Conservation (phyloP, 2,888 invertebrate genomes). For the Ormyrus rosae region DNA sequence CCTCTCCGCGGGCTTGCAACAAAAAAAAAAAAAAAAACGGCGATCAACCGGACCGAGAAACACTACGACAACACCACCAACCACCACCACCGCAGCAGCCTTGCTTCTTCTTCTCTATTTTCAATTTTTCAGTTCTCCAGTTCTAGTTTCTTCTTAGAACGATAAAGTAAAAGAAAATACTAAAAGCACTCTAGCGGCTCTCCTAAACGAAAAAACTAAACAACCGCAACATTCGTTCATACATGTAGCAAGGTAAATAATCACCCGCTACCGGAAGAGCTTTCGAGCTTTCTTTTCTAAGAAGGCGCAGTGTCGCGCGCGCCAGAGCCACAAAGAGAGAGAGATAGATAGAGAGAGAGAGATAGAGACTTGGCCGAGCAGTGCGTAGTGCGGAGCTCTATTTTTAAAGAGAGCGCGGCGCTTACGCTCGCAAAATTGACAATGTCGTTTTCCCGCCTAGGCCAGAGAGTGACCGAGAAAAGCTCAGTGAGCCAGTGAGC, state of each 20-base stretch:
- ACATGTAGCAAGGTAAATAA: slow-evolving; percentile 77
- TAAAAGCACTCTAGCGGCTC: slow-evolving; percentile 73
- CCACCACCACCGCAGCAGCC: too few relatives aligned
- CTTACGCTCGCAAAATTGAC: slow-evolving; percentile 32
- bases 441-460: slow-evolving; percentile 29
- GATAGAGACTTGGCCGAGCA: slow-evolving; percentile 12
- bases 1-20: slow-evolving; percentile 5
- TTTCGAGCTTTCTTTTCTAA: too few relatives aligned
- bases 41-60: too few relatives aligned
- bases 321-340: neutral
- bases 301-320: neutral
- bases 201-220: slow-evolving; percentile 57
- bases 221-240: slow-evolving; percentile 68
- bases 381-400: slow-evolving; percentile 22
- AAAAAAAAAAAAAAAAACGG: too few relatives aligned
- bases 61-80: too few relatives aligned
- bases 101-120: too few relatives aligned
- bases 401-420: slow-evolving; percentile 42
- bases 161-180: too few relatives aligned
- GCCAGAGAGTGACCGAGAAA: neutral
- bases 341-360: slow-evolving; percentile 12
- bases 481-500: neutral
- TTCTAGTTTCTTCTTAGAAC: too few relatives aligned
- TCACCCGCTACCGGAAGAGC: neutral
- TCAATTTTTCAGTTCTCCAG: too few relatives aligned